A percentile compares a stretch with the other conserved stretches of the same genome.
Evolutionary conservation across 2,113 vertebrate genomes (phyloP).

Genomic region (Ciconia stormi): DNA sequence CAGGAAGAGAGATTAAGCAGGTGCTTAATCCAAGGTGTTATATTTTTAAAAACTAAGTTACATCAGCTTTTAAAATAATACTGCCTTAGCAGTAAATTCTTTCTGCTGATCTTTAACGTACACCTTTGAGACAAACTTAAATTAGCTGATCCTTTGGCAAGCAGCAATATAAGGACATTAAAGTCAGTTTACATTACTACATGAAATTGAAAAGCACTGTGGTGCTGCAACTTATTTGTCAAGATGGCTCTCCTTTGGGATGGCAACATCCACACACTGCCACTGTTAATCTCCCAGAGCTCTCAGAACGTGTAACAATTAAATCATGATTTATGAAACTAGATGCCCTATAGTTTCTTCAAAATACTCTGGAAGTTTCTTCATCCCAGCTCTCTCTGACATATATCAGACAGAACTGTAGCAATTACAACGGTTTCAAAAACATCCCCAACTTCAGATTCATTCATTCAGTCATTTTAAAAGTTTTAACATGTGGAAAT

Average conservation of each 20-base stretch:
- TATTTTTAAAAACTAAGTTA: background rate
- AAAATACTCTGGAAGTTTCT: background rate
- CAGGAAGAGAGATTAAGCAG: constrained; percentile 1
- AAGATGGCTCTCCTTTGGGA: background rate
- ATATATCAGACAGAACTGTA: background rate
- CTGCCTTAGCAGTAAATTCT: background rate
- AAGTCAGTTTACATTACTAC: background rate
- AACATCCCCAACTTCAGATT: background rate
- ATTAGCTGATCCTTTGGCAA: background rate
- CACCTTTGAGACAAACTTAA: background rate
- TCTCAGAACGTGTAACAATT: background rate
- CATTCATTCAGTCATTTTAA: background rate
- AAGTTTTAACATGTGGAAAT: background rate
- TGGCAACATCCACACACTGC: background rate
- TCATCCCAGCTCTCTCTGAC: background rate
- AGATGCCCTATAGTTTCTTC: background rate
- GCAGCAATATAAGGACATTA: background rate
- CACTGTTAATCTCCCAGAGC: background rate
- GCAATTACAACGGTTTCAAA: background rate
- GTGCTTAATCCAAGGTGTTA: background rate
- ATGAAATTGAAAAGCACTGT: background rate
- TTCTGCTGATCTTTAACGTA: background rate
- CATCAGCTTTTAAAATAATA: background rate
- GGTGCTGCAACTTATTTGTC: background rate
- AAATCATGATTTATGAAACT: background rate